Evolutionary conservation across 2,797 vertebrate species (phyloP).

Genomic region (Pseudotriccus pelzelni): DNA sequence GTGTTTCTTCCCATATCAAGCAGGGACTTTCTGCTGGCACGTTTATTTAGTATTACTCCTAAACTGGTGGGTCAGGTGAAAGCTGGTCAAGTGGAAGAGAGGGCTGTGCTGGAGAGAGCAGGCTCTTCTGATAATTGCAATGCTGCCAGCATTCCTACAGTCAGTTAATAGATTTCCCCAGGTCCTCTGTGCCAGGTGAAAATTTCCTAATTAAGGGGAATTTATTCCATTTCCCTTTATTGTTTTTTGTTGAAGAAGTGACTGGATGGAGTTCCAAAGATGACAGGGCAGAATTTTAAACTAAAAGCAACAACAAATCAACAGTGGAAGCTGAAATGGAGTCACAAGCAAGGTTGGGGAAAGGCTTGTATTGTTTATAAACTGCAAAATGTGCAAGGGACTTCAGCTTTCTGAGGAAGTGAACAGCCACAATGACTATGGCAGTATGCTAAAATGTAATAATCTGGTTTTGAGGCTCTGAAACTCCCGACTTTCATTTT

Average conservation of each 20-base stretch:
- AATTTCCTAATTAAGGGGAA: conserved; percentile 76
- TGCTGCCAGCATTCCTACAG: conserved; percentile 38
- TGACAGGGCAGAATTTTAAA: conserved; percentile 67
- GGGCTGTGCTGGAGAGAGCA: neutral
- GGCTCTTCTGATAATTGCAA: conserved; percentile 51
- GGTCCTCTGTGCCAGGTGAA: conserved; percentile 71
- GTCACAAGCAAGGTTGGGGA: neutral
- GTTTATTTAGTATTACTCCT: conserved; percentile 49
- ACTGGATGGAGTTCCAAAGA: conserved; percentile 62
- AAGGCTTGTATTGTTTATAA: conserved; percentile 46
- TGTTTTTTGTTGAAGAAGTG: conserved; percentile 69
- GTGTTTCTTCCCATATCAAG: conserved; percentile 2
- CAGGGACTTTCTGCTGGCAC: conserved; percentile 15
- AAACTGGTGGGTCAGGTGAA: conserved; percentile 56
- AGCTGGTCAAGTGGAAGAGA: conserved; percentile 66
- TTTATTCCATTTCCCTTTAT: conserved; percentile 76
- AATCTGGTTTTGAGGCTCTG: conserved; percentile 13
- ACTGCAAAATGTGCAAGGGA: neutral
- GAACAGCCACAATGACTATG: neutral
- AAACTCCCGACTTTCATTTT: conserved; percentile 31
- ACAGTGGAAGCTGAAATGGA: neutral
- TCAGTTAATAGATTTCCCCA: conserved; percentile 68
- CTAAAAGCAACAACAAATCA: conserved; percentile 47
- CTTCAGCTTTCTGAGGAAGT: neutral
- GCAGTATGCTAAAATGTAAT: neutral